Conservation (phyloP, 2,888 invertebrate species). For the Zygogramma bicolorata region DNA sequence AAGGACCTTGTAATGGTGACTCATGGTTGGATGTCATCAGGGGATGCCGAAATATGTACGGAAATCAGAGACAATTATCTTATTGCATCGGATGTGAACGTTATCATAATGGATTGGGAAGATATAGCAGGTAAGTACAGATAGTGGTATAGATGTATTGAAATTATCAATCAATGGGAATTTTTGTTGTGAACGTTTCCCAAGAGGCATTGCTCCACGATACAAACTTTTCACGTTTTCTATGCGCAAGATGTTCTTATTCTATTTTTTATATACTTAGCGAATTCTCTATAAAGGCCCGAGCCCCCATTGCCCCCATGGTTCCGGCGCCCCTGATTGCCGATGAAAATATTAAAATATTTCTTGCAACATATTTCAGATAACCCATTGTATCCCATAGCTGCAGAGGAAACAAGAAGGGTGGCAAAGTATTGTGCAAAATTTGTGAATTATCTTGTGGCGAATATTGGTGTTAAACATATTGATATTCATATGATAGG, state of each 20-base stretch:
- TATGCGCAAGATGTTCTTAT: no score
- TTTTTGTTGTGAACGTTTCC: background rate
- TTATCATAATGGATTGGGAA: constrained; percentile 62
- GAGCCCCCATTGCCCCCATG: no score
- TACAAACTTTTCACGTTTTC: no score
- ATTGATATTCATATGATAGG: constrained; percentile 70
- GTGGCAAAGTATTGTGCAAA: constrained; percentile 69
- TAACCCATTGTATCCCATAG: constrained; percentile 57
- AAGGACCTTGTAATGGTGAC: constrained; percentile 69
- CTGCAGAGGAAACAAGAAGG: constrained; percentile 63
- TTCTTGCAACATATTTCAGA: no score
- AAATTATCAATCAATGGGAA: no score
- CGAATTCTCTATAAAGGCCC: no score
- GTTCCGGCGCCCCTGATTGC: no score
- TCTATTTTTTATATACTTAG: no score
- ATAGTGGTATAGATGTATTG: no score
- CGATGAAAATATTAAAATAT: no score
- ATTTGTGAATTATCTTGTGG: constrained; percentile 64
- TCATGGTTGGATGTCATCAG: constrained; percentile 70
- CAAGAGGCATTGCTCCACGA: no score
- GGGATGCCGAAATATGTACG: constrained; percentile 64
- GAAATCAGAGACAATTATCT: constrained; percentile 67
- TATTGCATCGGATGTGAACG: constrained; percentile 66
- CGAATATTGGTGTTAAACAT: constrained; percentile 58
- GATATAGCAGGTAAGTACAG: constrained; percentile 30